A percentile compares a stretch with the other conserved stretches of the same genome.
These are phyloP conservation scores for Siniperca scherzeri DNA, from an alignment of 2,797 vertebrate genomes.

Conservation along the genomic window DNA sequence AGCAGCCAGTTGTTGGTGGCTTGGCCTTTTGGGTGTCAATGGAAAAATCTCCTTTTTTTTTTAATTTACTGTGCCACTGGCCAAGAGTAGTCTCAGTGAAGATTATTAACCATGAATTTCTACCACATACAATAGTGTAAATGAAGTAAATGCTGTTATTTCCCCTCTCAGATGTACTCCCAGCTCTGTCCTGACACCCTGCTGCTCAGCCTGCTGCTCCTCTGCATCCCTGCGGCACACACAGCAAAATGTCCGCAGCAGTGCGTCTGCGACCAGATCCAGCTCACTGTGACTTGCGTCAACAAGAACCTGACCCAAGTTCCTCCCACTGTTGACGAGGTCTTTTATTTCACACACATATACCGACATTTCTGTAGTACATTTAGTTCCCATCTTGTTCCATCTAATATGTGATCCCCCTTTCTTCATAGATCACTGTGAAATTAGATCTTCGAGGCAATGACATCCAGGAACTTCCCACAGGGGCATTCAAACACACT, in stretches of 20 bases:
- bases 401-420: fast-evolving
- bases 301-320: constrained; percentile 89
- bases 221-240: not conserved
- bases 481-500: constrained; percentile 86
- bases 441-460: constrained; percentile 91
- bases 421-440: constrained; percentile 87
- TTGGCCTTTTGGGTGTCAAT: not conserved
- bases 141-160: constrained; percentile 1
- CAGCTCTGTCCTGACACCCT: constrained; percentile 48
- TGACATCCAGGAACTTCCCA: constrained; percentile 84
- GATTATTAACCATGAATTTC: not conserved
- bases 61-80: not conserved
- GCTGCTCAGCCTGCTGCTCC: constrained; percentile 58
- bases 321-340: constrained; percentile 89
- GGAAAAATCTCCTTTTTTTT: not conserved
- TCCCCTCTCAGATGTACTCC: constrained; percentile 59
- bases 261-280: constrained; percentile 92
- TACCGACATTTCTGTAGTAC: fast-evolving
- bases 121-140: not conserved
- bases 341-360: constrained; percentile 54
- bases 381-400: not conserved
- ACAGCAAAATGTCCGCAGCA: constrained; percentile 85
- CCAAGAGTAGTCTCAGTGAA: not conserved
- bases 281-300: constrained; percentile 86
- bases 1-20: not conserved